Conservation (phyloP, 2,797 vertebrate species). For the Phoebastria nigripes region DNA sequence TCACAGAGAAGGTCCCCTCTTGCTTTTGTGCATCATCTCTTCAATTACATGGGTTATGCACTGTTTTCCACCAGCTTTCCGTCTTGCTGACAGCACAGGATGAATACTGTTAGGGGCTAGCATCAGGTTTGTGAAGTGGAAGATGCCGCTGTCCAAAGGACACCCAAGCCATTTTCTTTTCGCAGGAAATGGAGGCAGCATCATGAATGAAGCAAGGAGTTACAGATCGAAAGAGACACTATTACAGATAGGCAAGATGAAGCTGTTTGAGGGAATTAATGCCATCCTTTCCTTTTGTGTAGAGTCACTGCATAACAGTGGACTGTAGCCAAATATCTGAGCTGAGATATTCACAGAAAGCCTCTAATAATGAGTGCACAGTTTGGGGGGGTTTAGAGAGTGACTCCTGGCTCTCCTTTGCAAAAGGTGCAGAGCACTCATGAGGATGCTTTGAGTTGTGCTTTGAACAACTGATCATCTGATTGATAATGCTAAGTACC, state of each 20-base stretch:
- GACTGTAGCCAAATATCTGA: not conserved
- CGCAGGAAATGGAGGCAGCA: not conserved
- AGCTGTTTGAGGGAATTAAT: not conserved
- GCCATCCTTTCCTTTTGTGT: not conserved
- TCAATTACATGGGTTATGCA: not conserved
- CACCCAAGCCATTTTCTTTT: not conserved
- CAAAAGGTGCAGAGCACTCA: accelerated
- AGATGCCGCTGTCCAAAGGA: not conserved
- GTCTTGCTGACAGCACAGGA: not conserved
- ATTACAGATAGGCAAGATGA: not conserved
- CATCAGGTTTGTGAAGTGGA: not conserved
- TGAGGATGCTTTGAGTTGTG: not conserved
- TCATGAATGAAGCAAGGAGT: not conserved
- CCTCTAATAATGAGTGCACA: not conserved
- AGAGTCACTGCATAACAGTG: not conserved
- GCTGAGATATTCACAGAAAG: not conserved
- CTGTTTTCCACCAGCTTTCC: not conserved
- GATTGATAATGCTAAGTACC: not conserved
- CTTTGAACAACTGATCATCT: not conserved
- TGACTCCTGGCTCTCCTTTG: not conserved
- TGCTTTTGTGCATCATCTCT: not conserved
- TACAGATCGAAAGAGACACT: not conserved
- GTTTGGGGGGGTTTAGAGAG: not conserved
- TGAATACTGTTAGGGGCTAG: not conserved
- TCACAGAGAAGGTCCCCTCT: not conserved